These are phyloP conservation scores for Dolichopus griseipennis DNA, from an alignment of 2,888 invertebrate genomes.

Conservation along the genomic window DNA sequence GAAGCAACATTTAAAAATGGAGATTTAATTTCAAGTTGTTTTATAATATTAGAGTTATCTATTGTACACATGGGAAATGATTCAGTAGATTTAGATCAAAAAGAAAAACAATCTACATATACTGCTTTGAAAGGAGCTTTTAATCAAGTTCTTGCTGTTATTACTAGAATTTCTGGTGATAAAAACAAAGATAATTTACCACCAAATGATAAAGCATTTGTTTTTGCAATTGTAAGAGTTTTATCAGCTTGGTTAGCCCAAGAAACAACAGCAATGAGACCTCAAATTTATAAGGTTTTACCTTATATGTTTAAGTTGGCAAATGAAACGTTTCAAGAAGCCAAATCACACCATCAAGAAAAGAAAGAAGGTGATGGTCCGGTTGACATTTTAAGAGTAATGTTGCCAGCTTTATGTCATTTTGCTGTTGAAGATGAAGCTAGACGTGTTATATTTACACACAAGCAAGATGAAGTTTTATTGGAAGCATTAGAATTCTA, in stretches of 20 bases:
- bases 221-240: constrained; percentile 77
- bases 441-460: constrained; percentile 65
- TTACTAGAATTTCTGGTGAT: constrained; percentile 64
- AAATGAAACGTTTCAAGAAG: constrained; percentile 73
- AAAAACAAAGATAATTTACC: constrained; percentile 62
- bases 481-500: constrained; percentile 73
- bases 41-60: constrained; percentile 69
- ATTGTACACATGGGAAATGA: constrained; percentile 72
- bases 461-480: constrained; percentile 70
- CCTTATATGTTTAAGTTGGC: constrained; percentile 73
- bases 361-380: constrained; percentile 49
- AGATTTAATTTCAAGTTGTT: constrained; percentile 73
- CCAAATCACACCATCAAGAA: constrained; percentile 59
- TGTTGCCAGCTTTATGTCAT: constrained; percentile 84
- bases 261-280: constrained; percentile 79
- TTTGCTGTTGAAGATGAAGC: constrained; percentile 85
- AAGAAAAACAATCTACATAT: constrained; percentile 84
- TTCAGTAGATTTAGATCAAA: constrained; percentile 75
- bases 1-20: constrained; percentile 68
- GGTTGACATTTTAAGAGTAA: constrained; percentile 66
- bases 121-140: constrained; percentile 84
- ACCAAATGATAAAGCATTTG: constrained; percentile 63
- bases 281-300: constrained; percentile 69
- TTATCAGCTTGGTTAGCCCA: constrained; percentile 84
- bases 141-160: constrained; percentile 65